A percentile compares a stretch with the other conserved stretches of the same genome.
These are phyloP conservation scores for Sarcophilus harrisii DNA, from an alignment of 2,797 vertebrate genomes.

Conservation along the genomic window DNA sequence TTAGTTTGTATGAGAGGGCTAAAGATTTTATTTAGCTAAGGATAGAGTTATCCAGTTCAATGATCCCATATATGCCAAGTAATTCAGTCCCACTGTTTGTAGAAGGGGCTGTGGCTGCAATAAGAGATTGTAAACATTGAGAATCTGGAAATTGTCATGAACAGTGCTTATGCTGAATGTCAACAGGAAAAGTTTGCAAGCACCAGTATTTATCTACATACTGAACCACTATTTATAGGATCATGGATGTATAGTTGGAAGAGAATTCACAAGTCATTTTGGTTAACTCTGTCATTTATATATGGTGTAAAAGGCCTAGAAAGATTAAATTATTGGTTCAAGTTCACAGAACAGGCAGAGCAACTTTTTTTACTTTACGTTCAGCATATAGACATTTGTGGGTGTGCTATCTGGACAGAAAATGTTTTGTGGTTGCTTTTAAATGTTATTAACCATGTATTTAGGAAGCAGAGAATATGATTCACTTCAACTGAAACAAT, in stretches of 20 bases:
- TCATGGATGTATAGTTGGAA: not conserved
- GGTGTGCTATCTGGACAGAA: not conserved
- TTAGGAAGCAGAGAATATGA: not conserved
- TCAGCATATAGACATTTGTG: not conserved
- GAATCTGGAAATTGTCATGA: not conserved
- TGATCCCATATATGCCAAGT: not conserved
- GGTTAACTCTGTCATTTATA: not conserved
- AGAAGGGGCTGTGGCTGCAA: not conserved
- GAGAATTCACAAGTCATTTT: not conserved
- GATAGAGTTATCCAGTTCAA: not conserved
- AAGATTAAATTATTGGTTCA: not conserved
- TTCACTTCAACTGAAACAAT: not conserved
- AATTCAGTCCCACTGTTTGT: not conserved
- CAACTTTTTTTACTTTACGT: not conserved
- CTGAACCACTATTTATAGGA: not conserved
- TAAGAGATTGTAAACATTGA: not conserved
- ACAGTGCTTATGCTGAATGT: not conserved
- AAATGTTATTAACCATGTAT: not conserved
- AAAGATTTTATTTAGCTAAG: not conserved
- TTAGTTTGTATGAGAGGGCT: not conserved
- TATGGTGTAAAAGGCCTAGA: not conserved
- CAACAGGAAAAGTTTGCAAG: not conserved
- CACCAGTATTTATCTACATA: not conserved
- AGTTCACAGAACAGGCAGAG: not conserved
- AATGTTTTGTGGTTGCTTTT: not conserved